Conservation (phyloP, 2,888 invertebrate genomes). For the Ichneumon xanthorius region DNA sequence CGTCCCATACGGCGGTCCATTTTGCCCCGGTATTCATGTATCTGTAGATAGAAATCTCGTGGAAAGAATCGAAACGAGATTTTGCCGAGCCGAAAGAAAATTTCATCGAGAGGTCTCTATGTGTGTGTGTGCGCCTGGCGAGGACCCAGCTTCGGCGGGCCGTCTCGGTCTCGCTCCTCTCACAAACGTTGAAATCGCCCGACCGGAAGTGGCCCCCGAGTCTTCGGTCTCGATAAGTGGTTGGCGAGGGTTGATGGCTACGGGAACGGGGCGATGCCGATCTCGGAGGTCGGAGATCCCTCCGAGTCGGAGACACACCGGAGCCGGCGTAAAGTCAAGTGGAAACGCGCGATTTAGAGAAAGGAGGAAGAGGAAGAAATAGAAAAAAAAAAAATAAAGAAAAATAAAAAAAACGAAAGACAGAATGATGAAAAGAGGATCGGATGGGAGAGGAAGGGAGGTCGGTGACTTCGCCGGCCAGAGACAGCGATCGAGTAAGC, state of each 20-base stretch:
- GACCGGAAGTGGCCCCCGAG: conserved; percentile 76
- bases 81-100: conserved; percentile 65
- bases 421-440: conserved; percentile 30
- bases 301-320: conserved; percentile 47
- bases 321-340: conserved; percentile 47
- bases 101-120: conserved; percentile 47
- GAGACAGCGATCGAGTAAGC: conserved; percentile 13
- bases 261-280: conserved; percentile 52
- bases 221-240: conserved; percentile 77
- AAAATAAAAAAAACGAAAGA: conserved; percentile 26
- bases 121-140: conserved; percentile 26
- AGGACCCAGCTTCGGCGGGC: conserved; percentile 19
- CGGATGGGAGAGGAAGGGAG: conserved; percentile 18
- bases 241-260: conserved; percentile 76
- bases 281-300: conserved; percentile 66
- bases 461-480: conserved; percentile 6
- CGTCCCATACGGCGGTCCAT: background rate
- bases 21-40: conserved; percentile 24
- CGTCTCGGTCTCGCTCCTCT: conserved; percentile 34
- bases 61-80: conserved; percentile 63
- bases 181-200: conserved; percentile 68
- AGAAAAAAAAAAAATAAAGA: background rate
- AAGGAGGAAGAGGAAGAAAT: conserved; percentile 1
- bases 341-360: conserved; percentile 54
- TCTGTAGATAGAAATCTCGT: conserved; percentile 57